Percentiles rank a stretch among this genome's conserved stretches.
Evolutionary conservation across 2,888 invertebrate species (phyloP).

Genomic region (Ischnus inquisitorius): DNA sequence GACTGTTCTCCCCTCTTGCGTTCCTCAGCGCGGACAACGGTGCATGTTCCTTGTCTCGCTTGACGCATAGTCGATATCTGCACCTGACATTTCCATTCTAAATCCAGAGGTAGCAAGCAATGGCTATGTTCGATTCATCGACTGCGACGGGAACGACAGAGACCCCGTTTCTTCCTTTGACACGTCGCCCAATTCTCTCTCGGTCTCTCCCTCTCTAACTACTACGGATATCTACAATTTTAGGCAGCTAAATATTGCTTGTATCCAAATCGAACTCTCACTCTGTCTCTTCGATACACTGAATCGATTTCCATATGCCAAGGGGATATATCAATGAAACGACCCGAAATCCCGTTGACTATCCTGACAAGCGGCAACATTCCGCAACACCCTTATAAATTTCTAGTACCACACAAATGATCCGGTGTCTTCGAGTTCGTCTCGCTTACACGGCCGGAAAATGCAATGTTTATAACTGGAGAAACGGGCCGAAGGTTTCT

Average conservation of each 20-base stretch:
- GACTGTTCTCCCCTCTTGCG: constrained; percentile 55
- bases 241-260: not conserved
- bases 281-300: too few relatives aligned
- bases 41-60: constrained; percentile 42
- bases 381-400: too few relatives aligned
- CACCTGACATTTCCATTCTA: constrained; percentile 79
- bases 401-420: too few relatives aligned
- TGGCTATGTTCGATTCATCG: not conserved
- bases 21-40: constrained; percentile 49
- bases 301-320: too few relatives aligned
- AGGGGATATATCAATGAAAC: too few relatives aligned
- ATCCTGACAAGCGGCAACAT: too few relatives aligned
- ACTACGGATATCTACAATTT: not conserved
- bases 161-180: not conserved
- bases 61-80: constrained; percentile 70
- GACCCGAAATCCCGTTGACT: too few relatives aligned
- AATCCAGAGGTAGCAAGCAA: constrained; percentile 13
- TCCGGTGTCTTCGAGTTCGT: too few relatives aligned
- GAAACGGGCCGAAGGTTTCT: not conserved
- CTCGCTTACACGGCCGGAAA: too few relatives aligned
- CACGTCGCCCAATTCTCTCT: not conserved
- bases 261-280: not conserved
- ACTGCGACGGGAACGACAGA: not conserved
- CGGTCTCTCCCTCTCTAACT: not conserved
- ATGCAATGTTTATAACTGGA: too few relatives aligned